Evolutionary conservation across 2,797 vertebrate species (phyloP).

Genomic region (Nyctalus aviator): DNA sequence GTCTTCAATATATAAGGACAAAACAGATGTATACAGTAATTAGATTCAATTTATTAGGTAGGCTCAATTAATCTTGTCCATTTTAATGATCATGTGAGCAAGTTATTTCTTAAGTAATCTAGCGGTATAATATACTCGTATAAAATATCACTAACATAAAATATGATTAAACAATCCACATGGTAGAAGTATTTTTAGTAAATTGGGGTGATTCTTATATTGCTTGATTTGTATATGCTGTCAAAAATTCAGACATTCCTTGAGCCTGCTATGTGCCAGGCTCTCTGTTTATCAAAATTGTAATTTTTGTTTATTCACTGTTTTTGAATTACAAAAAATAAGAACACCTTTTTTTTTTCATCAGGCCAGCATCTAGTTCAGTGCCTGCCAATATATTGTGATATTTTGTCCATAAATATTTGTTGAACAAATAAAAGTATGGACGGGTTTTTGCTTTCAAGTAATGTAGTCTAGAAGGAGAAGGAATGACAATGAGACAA

Average conservation of each 20-base stretch:
- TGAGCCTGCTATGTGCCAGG: neutral
- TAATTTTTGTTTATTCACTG: slow-evolving; percentile 30
- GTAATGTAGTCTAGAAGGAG: neutral
- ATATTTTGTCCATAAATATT: slow-evolving; percentile 39
- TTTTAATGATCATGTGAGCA: neutral
- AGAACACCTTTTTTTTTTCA: neutral
- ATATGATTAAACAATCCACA: neutral
- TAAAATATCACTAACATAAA: slow-evolving; percentile 4
- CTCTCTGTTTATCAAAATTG: neutral
- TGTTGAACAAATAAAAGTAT: slow-evolving; percentile 43
- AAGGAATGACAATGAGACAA: neutral
- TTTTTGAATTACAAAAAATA: neutral
- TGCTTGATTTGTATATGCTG: neutral
- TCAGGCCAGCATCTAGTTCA: neutral
- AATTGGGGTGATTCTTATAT: neutral
- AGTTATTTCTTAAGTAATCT: slow-evolving; percentile 37
- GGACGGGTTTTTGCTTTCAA: neutral
- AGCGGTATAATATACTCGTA: neutral
- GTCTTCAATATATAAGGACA: neutral
- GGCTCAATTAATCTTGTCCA: neutral
- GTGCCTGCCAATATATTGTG: neutral
- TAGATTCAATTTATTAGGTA: neutral
- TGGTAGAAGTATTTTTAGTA: neutral
- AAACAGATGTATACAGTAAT: neutral
- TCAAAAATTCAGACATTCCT: neutral